Base-by-base conservation (phyloP, 2,797 vertebrate genomes). In the Podarcis siculus region DNA sequence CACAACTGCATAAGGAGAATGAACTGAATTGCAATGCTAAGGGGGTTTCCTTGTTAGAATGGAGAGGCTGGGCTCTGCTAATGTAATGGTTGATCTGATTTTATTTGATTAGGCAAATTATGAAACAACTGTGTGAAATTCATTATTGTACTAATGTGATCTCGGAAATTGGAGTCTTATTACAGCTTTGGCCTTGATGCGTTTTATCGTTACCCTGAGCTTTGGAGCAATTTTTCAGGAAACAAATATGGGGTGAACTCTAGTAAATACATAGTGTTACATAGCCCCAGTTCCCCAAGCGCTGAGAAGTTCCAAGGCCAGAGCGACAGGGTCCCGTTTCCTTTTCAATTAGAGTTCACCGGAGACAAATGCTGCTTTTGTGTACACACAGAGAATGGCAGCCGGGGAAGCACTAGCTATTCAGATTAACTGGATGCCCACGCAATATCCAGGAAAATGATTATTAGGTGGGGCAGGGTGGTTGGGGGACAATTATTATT, bases 41-140 rank as follows among this genome's bases (percentile, higher is more conserved):
- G 79, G 81, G 71, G 89, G 4, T 77, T 91, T 91, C 90, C 91
- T 90, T 89, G 91, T 79, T 94, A 93, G 87, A 95, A 90, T 0
- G 0, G 87, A 78, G 82, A 94, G 93, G 94, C 42, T 80, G 94
- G 92, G 89, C 88, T 89, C 58, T 81, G 61, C 45, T 77, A 93
- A 69, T n/a, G 89, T 93, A 92, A 95, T 92, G 93, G 92, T 90
- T 92, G 90, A 91, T 92, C 92, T 94, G 89, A 92, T 92, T 91
- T 94, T 90, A 95, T 94, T 94, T 93, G 94, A 95, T 95, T 94
- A 95, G 89, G 91, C 91, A 94, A 93, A 96, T 95, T 92, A 95
- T 88, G 92, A 93, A 94, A 95, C 93, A 95, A 92, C 91, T 87
- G 91, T 95, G 92, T 95, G 92, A 95, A 94, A 96, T 94, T 92